A percentile compares a stretch with the other conserved stretches of the same genome.
Conservation (phyloP, 2,888 invertebrate species). For the Drosophila engyochracea region DNA sequence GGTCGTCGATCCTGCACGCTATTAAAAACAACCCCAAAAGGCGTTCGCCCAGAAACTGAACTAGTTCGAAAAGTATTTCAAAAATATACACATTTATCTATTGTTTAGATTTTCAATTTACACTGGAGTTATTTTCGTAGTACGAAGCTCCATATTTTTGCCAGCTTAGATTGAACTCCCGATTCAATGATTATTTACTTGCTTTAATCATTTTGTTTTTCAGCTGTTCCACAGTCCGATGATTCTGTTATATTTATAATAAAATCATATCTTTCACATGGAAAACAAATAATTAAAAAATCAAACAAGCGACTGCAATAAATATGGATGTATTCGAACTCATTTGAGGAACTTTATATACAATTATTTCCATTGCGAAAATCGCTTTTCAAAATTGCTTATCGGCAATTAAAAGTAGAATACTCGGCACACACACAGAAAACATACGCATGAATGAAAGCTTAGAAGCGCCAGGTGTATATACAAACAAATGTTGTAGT, state of each 20-base stretch:
- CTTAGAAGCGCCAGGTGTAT: conserved; percentile 20
- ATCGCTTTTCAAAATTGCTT: not conserved
- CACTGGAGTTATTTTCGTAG: not conserved
- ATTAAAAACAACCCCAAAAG: conserved; percentile 58
- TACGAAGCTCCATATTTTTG: not conserved
- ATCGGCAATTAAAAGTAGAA: conserved; percentile 8
- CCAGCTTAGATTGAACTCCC: not conserved
- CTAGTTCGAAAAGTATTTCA: conserved; percentile 19
- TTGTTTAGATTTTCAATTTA: not conserved
- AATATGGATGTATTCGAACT: not conserved
- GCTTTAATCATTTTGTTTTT: not conserved
- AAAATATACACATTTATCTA: conserved; percentile 2
- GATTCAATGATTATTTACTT: not conserved
- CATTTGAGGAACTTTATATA: not conserved
- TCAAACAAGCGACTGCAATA: not conserved
- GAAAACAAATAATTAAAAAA: not conserved
- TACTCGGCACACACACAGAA: not conserved
- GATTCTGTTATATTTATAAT: not conserved
- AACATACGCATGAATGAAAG: conserved; percentile 4
- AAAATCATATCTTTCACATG: not conserved
- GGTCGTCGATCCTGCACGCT: conserved; percentile 79
- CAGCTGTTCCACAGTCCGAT: not conserved
- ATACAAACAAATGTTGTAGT: conserved; percentile 24
- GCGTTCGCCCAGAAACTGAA: conserved; percentile 51
- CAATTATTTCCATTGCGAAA: not conserved